phyloP scores from a whole-genome alignment of 2,888 invertebrate genomes.

The Eledona agricola region DNA sequence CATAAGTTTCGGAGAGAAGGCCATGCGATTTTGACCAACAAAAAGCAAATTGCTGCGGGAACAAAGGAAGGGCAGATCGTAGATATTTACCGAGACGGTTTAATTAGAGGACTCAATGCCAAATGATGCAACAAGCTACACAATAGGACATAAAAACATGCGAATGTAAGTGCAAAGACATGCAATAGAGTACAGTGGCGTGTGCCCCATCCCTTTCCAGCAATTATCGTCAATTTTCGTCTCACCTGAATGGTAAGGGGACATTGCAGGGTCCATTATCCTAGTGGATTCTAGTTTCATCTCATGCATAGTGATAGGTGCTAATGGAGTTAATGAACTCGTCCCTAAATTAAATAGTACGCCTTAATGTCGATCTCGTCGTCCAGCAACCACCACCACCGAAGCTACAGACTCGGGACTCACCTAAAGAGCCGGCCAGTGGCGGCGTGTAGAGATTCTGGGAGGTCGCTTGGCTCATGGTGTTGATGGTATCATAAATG shows the following conservation, averaged over 20 bases:
- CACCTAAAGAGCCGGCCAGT: conserved; percentile 74
- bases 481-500: conserved; percentile 75
- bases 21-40: too few species aligned
- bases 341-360: conserved; percentile 62
- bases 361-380: conserved; percentile 21
- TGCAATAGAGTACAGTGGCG: conserved; percentile 54
- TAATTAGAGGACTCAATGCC: conserved; percentile 59
- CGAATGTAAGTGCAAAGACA: conserved; percentile 47
- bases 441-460: conserved; percentile 82
- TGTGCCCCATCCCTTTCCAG: conserved; percentile 32
- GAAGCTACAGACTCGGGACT: conserved; percentile 49
- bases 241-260: conserved; percentile 78
- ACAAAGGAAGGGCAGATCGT: conserved; percentile 56
- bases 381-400: conserved; percentile 42
- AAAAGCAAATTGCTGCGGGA: conserved; percentile 46
- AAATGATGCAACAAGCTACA: conserved; percentile 57
- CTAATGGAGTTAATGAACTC: conserved; percentile 75
- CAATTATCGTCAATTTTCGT: conserved; percentile 39
- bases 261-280: conserved; percentile 72
- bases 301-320: conserved; percentile 80
- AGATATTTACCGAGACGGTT: conserved; percentile 55
- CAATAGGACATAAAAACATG: conserved; percentile 49
- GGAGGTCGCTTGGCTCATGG: conserved; percentile 77
- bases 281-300: conserved; percentile 72
- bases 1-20: conserved; percentile 2